Conservation (phyloP, 2,888 invertebrate species). For the Lordiphosa andalusiaca region DNA sequence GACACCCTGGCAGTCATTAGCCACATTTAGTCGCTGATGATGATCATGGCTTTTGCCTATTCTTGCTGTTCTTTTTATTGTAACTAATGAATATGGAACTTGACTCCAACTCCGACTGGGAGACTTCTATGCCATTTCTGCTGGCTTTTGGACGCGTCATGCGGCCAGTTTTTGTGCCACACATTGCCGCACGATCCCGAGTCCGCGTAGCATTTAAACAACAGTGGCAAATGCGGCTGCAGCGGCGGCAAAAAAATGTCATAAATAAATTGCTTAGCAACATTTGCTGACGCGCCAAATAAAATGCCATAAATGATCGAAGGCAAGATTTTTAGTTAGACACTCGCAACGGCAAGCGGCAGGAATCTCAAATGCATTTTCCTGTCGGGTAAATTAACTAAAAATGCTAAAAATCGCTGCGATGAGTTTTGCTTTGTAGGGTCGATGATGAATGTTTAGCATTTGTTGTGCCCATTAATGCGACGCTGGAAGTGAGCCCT, state of each 20-base stretch:
- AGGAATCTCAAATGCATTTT: conserved; percentile 76
- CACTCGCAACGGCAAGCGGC: conserved; percentile 35
- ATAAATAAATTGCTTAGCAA: conserved; percentile 75
- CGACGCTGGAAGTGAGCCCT: conserved; percentile 25
- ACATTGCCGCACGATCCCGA: conserved; percentile 77
- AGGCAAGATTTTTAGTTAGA: conserved; percentile 69
- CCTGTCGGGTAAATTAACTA: conserved; percentile 77
- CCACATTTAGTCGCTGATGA: conserved; percentile 49
- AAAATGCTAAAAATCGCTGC: conserved; percentile 77
- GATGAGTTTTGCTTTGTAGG: conserved; percentile 71
- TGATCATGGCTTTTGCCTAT: conserved; percentile 40
- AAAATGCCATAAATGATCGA: conserved; percentile 79
- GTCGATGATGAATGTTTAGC: conserved; percentile 54
- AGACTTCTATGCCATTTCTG: conserved; percentile 19
- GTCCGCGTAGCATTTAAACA: conserved; percentile 70
- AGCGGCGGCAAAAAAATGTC: conserved; percentile 63
- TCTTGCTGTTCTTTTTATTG: conserved; percentile 37
- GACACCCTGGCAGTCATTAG: conserved; percentile 61
- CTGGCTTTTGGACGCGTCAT: conserved; percentile 73
- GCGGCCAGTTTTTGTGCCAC: conserved; percentile 69
- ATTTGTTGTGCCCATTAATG: conserved; percentile 57
- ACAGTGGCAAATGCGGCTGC: conserved; percentile 49
- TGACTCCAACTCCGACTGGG: conserved; percentile 64
- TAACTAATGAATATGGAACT: conserved; percentile 78
- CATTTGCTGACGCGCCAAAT: conserved; percentile 78